phyloP scores from a whole-genome alignment of 1,140 invertebrate species.

The Apis florea region DNA sequence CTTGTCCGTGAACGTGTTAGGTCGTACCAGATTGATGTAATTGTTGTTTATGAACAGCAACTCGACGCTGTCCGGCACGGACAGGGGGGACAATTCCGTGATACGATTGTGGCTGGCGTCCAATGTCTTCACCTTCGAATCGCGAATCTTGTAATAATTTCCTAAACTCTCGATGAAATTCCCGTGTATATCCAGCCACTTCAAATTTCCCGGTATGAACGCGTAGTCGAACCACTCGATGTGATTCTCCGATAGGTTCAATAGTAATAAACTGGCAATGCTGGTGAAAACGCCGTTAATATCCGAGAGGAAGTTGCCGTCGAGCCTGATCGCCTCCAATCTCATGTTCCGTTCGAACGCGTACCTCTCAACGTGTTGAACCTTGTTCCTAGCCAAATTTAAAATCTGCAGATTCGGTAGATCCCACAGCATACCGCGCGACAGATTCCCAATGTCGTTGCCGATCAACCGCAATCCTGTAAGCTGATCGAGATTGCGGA shows the following conservation, averaged over 20 bases:
- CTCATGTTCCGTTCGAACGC: slow-evolving; percentile 90
- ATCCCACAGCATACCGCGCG: slow-evolving; percentile 92
- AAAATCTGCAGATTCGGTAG: slow-evolving; percentile 90
- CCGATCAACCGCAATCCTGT: slow-evolving; percentile 92
- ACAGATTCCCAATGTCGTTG: slow-evolving; percentile 92
- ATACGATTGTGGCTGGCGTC: slow-evolving; percentile 94
- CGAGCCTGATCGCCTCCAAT: slow-evolving; percentile 91
- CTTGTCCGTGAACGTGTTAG: slow-evolving; percentile 93
- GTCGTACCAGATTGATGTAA: slow-evolving; percentile 87
- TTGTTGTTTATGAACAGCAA: slow-evolving; percentile 95
- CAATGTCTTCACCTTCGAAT: slow-evolving; percentile 87
- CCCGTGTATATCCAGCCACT: slow-evolving; percentile 94
- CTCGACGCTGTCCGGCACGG: slow-evolving; percentile 94
- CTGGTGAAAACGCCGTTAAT: slow-evolving; percentile 93
- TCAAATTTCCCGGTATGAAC: slow-evolving; percentile 91
- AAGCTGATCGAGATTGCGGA: slow-evolving; percentile 90
- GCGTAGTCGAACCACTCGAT: slow-evolving; percentile 95
- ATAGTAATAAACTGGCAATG: slow-evolving; percentile 88
- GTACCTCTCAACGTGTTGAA: slow-evolving; percentile 89
- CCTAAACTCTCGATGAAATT: slow-evolving; percentile 92
- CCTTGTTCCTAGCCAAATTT: slow-evolving; percentile 93
- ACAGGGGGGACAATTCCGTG: slow-evolving; percentile 87
- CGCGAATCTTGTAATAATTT: slow-evolving; percentile 91
- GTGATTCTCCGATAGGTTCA: slow-evolving; percentile 95
- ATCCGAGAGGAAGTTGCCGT: slow-evolving; percentile 92